A percentile compares a stretch with the other conserved stretches of the same genome.
Conservation (phyloP, 2,888 invertebrate genomes). For the Bombyx huttoni region DNA sequence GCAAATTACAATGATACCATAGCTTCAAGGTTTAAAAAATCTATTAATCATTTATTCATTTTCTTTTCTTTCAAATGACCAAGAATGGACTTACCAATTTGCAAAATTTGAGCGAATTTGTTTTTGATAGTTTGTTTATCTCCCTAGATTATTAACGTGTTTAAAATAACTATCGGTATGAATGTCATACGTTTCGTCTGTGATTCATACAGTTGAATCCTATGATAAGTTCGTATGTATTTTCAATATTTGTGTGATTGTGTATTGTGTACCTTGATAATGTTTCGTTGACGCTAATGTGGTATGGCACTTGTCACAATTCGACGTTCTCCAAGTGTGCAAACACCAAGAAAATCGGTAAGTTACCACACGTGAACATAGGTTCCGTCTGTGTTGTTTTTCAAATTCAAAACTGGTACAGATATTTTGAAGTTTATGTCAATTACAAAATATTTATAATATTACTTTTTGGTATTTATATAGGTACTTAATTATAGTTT, state of each 20-base stretch:
- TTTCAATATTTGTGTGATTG: slow-evolving; percentile 61
- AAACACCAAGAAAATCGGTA: slow-evolving; percentile 66
- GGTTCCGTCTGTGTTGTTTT: background rate
- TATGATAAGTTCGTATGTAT: slow-evolving; percentile 45
- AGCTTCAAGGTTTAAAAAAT: no score
- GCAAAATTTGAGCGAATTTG: slow-evolving; percentile 20
- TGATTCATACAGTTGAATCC: slow-evolving; percentile 47
- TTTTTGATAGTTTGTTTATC: slow-evolving; percentile 15
- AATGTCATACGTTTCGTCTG: slow-evolving; percentile 25
- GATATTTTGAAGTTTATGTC: background rate
- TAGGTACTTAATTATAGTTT: no score
- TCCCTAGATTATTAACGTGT: slow-evolving; percentile 13
- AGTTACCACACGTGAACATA: slow-evolving; percentile 18
- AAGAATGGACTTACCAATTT: slow-evolving; percentile 14
- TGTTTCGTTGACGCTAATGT: slow-evolving; percentile 59
- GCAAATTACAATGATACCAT: no score
- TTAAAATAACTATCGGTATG: slow-evolving; percentile 20
- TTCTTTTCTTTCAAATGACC: slow-evolving; percentile 19
- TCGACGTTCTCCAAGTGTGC: slow-evolving; percentile 67
- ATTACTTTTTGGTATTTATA: background rate
- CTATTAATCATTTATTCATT: slow-evolving; percentile 1
- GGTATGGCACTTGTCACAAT: slow-evolving; percentile 70
- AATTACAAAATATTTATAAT: background rate
- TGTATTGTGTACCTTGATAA: slow-evolving; percentile 47
- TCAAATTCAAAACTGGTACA: background rate